A percentile compares a stretch with the other conserved stretches of the same genome.
Evolutionary conservation across 2,888 invertebrate genomes (phyloP).

Genomic region (Timema podura): DNA sequence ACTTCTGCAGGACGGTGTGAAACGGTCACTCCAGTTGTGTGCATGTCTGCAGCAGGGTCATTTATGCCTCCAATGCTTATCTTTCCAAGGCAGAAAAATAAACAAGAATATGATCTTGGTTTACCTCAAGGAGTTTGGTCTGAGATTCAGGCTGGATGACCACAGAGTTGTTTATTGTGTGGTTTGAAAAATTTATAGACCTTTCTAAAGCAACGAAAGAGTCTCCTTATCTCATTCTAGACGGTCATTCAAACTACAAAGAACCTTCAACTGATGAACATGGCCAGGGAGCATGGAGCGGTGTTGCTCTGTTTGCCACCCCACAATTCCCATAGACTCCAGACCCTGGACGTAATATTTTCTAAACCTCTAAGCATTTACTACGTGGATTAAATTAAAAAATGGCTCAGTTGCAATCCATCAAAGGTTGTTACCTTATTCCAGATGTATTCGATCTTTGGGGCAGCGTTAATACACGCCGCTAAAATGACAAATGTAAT

Average conservation of each 20-base stretch:
- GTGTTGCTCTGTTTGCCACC: slow-evolving; percentile 8
- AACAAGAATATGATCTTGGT: slow-evolving; percentile 1
- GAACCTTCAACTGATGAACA: neutral
- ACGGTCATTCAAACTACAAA: neutral
- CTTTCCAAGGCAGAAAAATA: neutral
- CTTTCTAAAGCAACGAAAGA: neutral
- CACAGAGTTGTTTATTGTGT: neutral
- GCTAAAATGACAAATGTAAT: neutral
- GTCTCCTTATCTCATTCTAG: neutral
- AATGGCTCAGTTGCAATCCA: slow-evolving; percentile 5
- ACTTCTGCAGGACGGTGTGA: neutral
- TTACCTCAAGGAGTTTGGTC: neutral
- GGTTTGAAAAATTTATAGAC: neutral
- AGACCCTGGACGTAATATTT: neutral
- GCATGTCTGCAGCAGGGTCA: slow-evolving; percentile 4
- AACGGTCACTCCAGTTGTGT: neutral
- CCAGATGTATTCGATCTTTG: neutral
- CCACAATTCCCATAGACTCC: neutral
- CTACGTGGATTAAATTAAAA: neutral
- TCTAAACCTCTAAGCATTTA: neutral
- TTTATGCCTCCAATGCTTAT: neutral
- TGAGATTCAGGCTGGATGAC: slow-evolving; percentile 8
- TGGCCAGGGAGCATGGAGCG: slow-evolving; percentile 8
- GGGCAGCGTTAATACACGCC: neutral
- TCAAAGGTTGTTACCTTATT: neutral